Percentiles rank a stretch among this genome's conserved stretches.
Conservation (phyloP, 1,140 invertebrate genomes). For the Pseudomyrmex pallidus region DNA sequence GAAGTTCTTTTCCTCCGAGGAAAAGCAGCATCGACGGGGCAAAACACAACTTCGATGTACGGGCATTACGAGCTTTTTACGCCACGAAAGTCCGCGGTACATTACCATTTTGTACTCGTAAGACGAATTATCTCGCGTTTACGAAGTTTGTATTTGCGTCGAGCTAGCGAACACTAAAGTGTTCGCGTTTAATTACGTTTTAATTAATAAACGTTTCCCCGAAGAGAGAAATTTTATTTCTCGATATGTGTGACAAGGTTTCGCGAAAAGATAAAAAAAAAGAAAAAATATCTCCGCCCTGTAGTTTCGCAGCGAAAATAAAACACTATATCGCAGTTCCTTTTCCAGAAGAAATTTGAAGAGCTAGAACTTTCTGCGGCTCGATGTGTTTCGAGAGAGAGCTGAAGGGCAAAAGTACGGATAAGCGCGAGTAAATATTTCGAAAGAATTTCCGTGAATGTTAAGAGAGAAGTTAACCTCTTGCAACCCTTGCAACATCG, state of each 20-base stretch:
- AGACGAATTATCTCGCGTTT: too few species aligned
- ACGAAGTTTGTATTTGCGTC: too few species aligned
- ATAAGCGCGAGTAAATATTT: conserved; percentile 11
- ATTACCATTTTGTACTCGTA: not conserved
- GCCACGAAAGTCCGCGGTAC: too few species aligned
- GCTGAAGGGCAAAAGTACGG: conserved; percentile 2
- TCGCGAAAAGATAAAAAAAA: too few species aligned
- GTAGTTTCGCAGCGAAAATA: not conserved
- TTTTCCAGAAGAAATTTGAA: not conserved
- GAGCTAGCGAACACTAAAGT: too few species aligned
- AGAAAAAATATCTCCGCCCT: not conserved
- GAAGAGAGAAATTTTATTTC: too few species aligned
- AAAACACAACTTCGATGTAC: not conserved
- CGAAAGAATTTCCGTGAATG: conserved; percentile 29
- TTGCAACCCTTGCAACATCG: conserved; percentile 7
- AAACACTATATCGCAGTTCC: not conserved
- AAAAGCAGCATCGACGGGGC: not conserved
- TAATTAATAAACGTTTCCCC: too few species aligned
- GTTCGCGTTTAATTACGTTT: too few species aligned
- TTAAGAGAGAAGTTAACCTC: conserved; percentile 38
- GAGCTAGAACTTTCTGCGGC: not conserved
- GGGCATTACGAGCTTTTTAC: not conserved
- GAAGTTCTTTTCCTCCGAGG: conserved; percentile 1
- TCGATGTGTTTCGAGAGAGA: too few species aligned
- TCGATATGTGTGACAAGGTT: too few species aligned